These are phyloP conservation scores for Aleiodes leptofemur DNA, from an alignment of 2,888 invertebrate species.

Conservation along the genomic window DNA sequence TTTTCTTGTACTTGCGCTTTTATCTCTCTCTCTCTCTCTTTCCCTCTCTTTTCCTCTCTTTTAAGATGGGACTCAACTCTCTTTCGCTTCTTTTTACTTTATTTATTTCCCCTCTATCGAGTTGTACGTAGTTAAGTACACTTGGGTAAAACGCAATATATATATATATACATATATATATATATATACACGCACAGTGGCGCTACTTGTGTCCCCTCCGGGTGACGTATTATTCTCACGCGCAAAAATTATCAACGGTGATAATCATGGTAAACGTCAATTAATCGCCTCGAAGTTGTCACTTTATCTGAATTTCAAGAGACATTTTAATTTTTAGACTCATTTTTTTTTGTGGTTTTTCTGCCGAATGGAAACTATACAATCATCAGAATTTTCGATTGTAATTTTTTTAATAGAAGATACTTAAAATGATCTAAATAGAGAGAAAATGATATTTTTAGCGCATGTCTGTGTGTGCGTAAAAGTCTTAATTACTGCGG, in stretches of 20 bases:
- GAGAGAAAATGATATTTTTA: too few species aligned
- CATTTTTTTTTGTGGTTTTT: too few species aligned
- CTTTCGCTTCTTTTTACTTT: slow-evolving; percentile 45
- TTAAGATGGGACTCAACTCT: background rate
- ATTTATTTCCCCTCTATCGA: slow-evolving; percentile 46
- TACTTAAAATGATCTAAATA: too few species aligned
- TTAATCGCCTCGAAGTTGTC: slow-evolving; percentile 15
- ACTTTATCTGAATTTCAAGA: background rate
- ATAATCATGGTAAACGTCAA: slow-evolving; percentile 20
- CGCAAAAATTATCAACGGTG: slow-evolving; percentile 23
- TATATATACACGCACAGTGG: slow-evolving; percentile 18
- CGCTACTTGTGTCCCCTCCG: slow-evolving; percentile 35
- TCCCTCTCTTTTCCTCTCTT: background rate
- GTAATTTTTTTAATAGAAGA: too few species aligned
- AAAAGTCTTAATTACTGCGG: too few species aligned
- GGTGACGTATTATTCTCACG: slow-evolving; percentile 37
- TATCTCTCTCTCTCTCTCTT: background rate
- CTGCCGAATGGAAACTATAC: too few species aligned
- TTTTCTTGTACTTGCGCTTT: too few species aligned
- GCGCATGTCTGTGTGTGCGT: too few species aligned
- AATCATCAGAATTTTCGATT: too few species aligned
- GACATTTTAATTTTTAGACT: slow-evolving; percentile 9
- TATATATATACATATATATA: too few species aligned
- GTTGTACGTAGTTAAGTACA: slow-evolving; percentile 15
- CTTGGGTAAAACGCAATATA: background rate